Percentiles rank a stretch among this genome's conserved stretches.
Conservation (phyloP, 1,140 invertebrate species). For the Wiebesia pumilae region DNA sequence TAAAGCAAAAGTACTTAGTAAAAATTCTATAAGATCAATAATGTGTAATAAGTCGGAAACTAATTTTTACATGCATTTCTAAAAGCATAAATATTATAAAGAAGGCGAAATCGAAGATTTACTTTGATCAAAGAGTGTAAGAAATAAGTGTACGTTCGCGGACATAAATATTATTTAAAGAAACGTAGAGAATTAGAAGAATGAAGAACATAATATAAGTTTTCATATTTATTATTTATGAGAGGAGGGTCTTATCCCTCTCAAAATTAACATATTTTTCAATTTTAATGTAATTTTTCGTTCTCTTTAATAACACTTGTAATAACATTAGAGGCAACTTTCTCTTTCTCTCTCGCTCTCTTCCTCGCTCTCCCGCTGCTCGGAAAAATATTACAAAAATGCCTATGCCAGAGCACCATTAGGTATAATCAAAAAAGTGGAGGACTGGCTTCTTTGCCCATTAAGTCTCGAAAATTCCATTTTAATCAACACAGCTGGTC, state of each 20-base stretch:
- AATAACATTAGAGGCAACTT: not conserved
- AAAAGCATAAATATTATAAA: too few relatives aligned
- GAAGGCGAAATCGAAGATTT: too few relatives aligned
- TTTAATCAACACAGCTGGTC: constrained; percentile 34
- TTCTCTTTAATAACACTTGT: not conserved
- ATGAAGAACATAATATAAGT: too few relatives aligned
- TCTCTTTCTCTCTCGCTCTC: too few relatives aligned
- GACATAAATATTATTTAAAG: too few relatives aligned
- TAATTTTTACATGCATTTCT: too few relatives aligned
- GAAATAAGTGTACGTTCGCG: too few relatives aligned
- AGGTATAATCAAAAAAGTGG: not conserved
- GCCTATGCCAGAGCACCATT: not conserved
- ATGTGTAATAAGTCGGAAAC: too few relatives aligned
- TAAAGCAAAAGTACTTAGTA: too few relatives aligned
- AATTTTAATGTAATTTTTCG: not conserved
- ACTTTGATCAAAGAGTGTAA: too few relatives aligned
- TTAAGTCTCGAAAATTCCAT: constrained; percentile 42
- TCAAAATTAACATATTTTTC: not conserved
- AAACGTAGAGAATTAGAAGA: too few relatives aligned
- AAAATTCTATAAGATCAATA: too few relatives aligned
- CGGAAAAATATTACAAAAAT: not conserved
- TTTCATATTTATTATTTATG: not conserved
- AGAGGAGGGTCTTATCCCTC: not conserved
- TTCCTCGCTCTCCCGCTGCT: not conserved
- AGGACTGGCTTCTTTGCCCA: not conserved